Evolutionary conservation across 2,797 vertebrate species (phyloP), one percentile per base, ranked within the genome.

Genomic region (Microhierax caerulescens): DNA sequence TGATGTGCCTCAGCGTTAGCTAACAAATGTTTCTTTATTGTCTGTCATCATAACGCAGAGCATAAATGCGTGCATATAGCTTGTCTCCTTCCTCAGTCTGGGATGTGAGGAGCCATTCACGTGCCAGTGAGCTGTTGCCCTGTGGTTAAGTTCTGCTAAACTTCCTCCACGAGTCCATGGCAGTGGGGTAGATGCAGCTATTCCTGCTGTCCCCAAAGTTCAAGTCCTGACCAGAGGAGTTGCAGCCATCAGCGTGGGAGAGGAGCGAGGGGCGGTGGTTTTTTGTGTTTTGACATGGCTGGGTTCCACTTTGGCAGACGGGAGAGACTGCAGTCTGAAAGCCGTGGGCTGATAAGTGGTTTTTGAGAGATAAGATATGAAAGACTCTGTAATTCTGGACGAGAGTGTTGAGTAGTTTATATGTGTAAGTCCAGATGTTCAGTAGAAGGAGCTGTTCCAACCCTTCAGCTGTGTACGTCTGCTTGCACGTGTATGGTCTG

Each of bases 361-460:
- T 97, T 98, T 80, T 65, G 93, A 93, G 85, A 97, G 97, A 97
- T 98, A 98, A 98, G 97, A 96, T 96, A 97, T 82, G 95, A 93
- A 97, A 94, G 87, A 87, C 65, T 82, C 88, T 90, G 91, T 97
- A 95, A 97, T 97, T 97, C 90, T 96, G 96, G 95, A 94, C 5
- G 77, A 95, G 86, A 87, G 93, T 91, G 94, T 94, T 95, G 95
- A 94, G 87, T 97, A 96, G 92, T 96, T 96, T 91, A 85, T 94
- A 81, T 88, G 88, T 96, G 84, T 90, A 95, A 95, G 92, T 94
- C 86, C 95, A 96, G 96, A 96, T 96, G 95, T 95, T 97, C 96
- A 79, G 74, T 79, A 63, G 94, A 97, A 97, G 91, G 87, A 94
- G 64, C 90, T 91, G 96, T 94, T 97, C 95, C 96, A 96, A 1